phyloP scores from a whole-genome alignment of 2,888 invertebrate species.

The Spialia ferax region DNA sequence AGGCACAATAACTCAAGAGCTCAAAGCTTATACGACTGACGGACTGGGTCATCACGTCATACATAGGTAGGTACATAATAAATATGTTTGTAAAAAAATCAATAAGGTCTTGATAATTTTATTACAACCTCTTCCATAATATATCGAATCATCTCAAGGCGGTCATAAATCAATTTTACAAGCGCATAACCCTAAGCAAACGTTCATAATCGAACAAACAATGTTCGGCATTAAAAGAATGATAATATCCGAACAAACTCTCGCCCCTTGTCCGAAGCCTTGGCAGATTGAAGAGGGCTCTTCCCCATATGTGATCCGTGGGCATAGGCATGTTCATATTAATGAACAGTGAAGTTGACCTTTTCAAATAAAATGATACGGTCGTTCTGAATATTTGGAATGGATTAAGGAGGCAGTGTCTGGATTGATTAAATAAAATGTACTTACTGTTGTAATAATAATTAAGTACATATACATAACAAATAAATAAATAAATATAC shows the following conservation, averaged over 20 bases:
- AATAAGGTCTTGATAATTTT: neutral
- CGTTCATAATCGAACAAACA: constrained; percentile 71
- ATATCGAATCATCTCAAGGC: constrained; percentile 41
- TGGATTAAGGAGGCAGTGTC: too few relatives aligned
- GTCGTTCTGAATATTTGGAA: neutral
- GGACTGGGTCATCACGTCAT: too few relatives aligned
- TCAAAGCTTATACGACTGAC: too few relatives aligned
- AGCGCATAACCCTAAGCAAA: constrained; percentile 68
- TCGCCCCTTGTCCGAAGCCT: constrained; percentile 47
- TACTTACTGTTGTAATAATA: too few relatives aligned
- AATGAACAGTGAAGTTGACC: constrained; percentile 8
- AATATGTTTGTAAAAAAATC: too few relatives aligned
- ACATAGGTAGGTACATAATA: too few relatives aligned
- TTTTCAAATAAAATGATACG: constrained; percentile 11
- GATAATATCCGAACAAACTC: constrained; percentile 59
- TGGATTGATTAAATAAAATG: too few relatives aligned
- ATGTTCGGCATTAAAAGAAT: constrained; percentile 58
- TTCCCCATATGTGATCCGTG: neutral
- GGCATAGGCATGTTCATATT: neutral
- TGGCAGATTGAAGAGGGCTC: constrained; percentile 52
- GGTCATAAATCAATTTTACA: constrained; percentile 72
- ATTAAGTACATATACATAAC: too few relatives aligned
- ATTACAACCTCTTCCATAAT: neutral
- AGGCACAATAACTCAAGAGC: too few relatives aligned
- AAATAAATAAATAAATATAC: too few relatives aligned